These are phyloP conservation scores for Salvelinus sp. DNA, from an alignment of 2,113 vertebrate species.

Conservation along the genomic window DNA sequence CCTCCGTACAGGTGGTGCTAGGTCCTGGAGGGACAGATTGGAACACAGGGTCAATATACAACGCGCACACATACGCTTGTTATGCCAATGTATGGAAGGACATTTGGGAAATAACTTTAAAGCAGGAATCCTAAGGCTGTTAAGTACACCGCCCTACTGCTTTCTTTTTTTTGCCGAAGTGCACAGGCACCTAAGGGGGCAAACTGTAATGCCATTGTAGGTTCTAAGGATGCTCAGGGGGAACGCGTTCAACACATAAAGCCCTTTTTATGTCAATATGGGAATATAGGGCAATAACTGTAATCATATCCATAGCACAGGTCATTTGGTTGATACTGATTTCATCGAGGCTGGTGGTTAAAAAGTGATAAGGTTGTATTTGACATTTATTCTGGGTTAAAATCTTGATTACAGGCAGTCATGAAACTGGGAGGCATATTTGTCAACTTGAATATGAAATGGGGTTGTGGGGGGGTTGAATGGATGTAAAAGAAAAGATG, in stretches of 20 bases:
- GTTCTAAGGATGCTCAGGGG: no score
- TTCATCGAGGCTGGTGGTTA: conserved; percentile 31
- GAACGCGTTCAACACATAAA: no score
- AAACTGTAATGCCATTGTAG: no score
- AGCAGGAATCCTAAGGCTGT: no score
- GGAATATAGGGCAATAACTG: no score
- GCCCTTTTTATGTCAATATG: no score
- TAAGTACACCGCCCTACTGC: no score
- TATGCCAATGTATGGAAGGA: no score
- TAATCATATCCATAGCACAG: neutral
- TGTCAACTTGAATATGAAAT: conserved; percentile 38
- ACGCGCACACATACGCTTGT: neutral
- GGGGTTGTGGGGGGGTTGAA: conserved; percentile 7
- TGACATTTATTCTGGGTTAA: conserved; percentile 44
- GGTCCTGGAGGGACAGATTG: conserved; percentile 71
- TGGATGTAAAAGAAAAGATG: neutral
- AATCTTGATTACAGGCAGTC: conserved; percentile 22
- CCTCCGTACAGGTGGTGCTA: conserved; percentile 92
- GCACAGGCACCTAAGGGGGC: no score
- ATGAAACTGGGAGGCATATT: neutral
- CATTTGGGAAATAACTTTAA: no score
- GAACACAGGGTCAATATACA: neutral
- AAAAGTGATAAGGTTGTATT: conserved; percentile 32
- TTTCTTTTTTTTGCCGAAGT: no score
- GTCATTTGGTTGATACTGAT: neutral